A percentile compares a stretch with the other conserved stretches of the same genome.
Evolutionary conservation across 2,113 vertebrate genomes (phyloP).

Genomic region (Gracilinanus agilis): DNA sequence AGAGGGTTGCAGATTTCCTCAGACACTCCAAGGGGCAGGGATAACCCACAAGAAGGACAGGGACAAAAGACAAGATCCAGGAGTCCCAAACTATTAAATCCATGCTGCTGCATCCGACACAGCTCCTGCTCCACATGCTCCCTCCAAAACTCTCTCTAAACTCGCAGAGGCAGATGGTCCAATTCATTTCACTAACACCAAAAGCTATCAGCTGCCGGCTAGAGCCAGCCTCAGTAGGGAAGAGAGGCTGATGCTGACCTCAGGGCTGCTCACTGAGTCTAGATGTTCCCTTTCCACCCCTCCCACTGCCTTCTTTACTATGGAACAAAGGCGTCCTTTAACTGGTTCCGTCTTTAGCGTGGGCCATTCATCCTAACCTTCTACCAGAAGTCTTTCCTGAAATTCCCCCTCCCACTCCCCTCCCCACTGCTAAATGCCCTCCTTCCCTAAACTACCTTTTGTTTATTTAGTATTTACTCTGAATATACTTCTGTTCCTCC

Average conservation of each 20-base stretch:
- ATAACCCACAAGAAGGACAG: neutral
- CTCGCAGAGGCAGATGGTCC: neutral
- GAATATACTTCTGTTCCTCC: neutral
- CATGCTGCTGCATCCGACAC: neutral
- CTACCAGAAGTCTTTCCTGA: neutral
- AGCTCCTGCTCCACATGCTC: neutral
- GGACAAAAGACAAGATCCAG: neutral
- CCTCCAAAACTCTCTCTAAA: neutral
- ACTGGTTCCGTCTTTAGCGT: neutral
- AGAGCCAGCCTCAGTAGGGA: neutral
- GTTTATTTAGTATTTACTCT: neutral
- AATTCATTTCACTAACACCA: neutral
- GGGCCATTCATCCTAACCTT: neutral
- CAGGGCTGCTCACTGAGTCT: neutral
- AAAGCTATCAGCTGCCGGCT: neutral
- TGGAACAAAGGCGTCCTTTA: neutral
- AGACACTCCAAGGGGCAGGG: neutral
- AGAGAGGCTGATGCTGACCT: neutral
- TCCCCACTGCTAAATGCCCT: neutral
- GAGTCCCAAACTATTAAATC: neutral
- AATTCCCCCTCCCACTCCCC: neutral
- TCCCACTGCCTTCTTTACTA: neutral
- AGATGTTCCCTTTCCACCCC: neutral
- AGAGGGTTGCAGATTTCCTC: neutral
- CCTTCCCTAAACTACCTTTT: neutral